Base-by-base conservation (phyloP, 2,797 vertebrate genomes). In the Balearica regulorum region DNA sequence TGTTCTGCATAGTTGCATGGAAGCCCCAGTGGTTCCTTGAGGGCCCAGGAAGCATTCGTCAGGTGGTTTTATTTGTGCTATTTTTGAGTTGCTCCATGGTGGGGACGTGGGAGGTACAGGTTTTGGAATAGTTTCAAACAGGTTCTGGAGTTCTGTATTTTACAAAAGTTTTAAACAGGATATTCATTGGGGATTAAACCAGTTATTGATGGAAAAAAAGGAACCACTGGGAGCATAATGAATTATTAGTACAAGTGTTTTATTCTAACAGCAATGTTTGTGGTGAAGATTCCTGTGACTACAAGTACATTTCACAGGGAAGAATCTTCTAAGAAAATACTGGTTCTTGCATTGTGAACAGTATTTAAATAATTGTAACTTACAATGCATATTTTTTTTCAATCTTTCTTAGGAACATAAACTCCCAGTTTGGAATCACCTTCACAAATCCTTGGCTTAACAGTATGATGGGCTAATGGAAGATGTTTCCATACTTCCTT, bases 1-100 rank as follows among this genome's bases (percentile, higher is more conserved):
- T 41, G 26, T 22, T 83, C 39, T 46, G 44, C 25, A 15, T 54
- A 33, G 57, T 66, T 87, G 16, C 7, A 7, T 35, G 75, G 44
- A 60, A 78, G 37, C 24, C 48, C 78, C 39, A n/a, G 18, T 54
- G 15, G 17, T 66, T 83, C 39, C n/a, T 18, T 31, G 70, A 69
- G 60, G 28, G 24, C 39, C 49, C 57, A 33, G 69, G 60, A n/a
- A 37, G 8, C 0, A 0, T 83, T 83, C 3, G 0, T 41, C 3
- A 0, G 3, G 13, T 60, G 22, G 29, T 28, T 33, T 8, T 35
- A 7, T 53, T 55, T 73, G 33, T 64, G 22, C 35, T 60, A 1
- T 39, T 48, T 33, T 58, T 31, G 22, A 31, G 68, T 35, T 83
- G 18, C 48, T 76, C 22, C 8, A 0, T 35, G n/a, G 4, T 37